Evolutionary conservation across 1,140 invertebrate genomes (phyloP).

Genomic region (Calycopis cecrops): DNA sequence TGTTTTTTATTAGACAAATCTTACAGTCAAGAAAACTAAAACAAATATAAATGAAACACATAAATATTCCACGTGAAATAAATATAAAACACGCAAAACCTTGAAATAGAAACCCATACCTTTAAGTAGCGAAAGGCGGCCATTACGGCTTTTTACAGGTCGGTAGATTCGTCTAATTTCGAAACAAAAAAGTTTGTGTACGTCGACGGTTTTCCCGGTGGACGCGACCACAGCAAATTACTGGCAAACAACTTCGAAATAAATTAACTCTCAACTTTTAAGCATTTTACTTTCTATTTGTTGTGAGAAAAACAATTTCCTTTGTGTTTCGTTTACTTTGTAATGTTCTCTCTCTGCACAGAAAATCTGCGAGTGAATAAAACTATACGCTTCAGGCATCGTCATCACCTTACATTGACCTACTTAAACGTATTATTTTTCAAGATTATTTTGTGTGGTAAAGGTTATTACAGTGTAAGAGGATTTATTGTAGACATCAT

Average conservation of each 20-base stretch:
- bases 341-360: slow-evolving; percentile 28
- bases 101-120: too few species aligned
- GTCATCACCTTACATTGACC: too few species aligned
- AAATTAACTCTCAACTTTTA: slow-evolving; percentile 71
- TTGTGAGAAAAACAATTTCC: slow-evolving; percentile 59
- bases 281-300: slow-evolving; percentile 68
- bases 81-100: too few species aligned
- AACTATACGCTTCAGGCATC: not conserved
- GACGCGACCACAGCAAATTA: slow-evolving; percentile 66
- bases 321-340: slow-evolving; percentile 56
- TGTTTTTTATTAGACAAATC: too few species aligned
- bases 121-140: too few species aligned
- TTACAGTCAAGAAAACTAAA: too few species aligned
- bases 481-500: too few species aligned
- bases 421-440: too few species aligned
- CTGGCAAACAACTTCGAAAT: slow-evolving; percentile 68
- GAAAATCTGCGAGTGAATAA: slow-evolving; percentile 17
- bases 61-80: too few species aligned
- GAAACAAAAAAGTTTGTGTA: slow-evolving; percentile 54
- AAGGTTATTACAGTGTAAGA: too few species aligned
- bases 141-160: slow-evolving; percentile 7
- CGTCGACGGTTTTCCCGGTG: slow-evolving; percentile 46
- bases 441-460: too few species aligned
- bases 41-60: too few species aligned
- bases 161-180: slow-evolving; percentile 36